Evolutionary conservation across 1,140 invertebrate species (phyloP).

Genomic region (Nebria ingens): DNA sequence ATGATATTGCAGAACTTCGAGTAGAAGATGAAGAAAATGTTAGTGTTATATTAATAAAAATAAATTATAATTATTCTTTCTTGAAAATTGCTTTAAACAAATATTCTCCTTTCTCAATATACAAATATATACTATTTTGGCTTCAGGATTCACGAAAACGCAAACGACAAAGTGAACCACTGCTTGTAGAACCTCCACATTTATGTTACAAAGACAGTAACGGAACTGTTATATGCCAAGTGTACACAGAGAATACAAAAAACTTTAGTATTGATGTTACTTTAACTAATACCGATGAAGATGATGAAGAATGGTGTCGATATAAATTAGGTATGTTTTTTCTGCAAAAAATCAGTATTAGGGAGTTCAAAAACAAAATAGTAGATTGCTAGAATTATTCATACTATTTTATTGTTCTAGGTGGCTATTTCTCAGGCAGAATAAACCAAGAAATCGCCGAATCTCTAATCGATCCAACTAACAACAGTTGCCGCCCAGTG

Average conservation of each 20-base stretch:
- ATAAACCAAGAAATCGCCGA: slow-evolving; percentile 38
- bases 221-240: slow-evolving; percentile 43
- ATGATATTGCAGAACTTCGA: neutral
- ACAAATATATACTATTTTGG: too few species aligned
- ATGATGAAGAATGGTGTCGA: slow-evolving; percentile 32
- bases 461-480: slow-evolving; percentile 25
- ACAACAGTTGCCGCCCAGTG: slow-evolving; percentile 42
- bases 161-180: slow-evolving; percentile 15
- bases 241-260: slow-evolving; percentile 46
- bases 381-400: neutral
- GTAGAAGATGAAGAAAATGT: slow-evolving; percentile 10
- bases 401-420: slow-evolving; percentile 26
- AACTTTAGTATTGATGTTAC: slow-evolving; percentile 41
- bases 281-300: slow-evolving; percentile 35
- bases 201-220: slow-evolving; percentile 44
- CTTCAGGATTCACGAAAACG: slow-evolving; percentile 4
- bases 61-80: neutral
- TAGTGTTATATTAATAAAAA: neutral
- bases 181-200: slow-evolving; percentile 41
- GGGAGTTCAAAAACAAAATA: too few species aligned
- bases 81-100: neutral
- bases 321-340: slow-evolving; percentile 28
- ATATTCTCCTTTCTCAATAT: neutral
- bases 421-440: slow-evolving; percentile 43
- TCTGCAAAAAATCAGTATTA: too few species aligned